Conservation (phyloP, 2,888 invertebrate genomes). For the Tenthredo mesomela region DNA sequence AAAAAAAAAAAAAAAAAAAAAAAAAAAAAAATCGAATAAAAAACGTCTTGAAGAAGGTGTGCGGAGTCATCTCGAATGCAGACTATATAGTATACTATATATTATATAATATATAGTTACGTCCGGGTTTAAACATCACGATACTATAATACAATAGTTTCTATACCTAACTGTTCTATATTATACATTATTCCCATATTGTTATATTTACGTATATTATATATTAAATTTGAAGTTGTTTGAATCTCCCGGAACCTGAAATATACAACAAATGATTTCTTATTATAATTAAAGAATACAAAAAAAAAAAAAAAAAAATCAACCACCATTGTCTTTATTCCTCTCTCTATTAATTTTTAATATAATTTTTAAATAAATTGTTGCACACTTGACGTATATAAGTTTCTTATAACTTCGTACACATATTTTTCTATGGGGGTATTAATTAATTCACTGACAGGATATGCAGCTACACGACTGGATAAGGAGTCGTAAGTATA, state of each 20-base stretch:
- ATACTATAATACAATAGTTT: not conserved
- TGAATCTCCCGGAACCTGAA: conserved; percentile 61
- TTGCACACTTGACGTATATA: too few species aligned
- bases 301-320: not conserved
- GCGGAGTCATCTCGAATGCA: too few species aligned
- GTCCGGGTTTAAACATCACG: not conserved
- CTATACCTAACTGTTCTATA: not conserved
- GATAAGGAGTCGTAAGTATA: too few species aligned
- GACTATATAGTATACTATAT: too few species aligned
- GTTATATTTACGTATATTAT: conserved; percentile 3
- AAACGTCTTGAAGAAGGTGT: too few species aligned
- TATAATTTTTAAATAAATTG: not conserved
- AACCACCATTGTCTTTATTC: not conserved
- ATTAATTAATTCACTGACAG: too few species aligned
- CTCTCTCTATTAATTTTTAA: not conserved
- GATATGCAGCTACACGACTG: too few species aligned
- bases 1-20: not conserved
- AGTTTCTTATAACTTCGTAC: not conserved
- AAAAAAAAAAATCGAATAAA: not conserved
- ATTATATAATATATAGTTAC: not conserved
- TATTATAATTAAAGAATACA: conserved; percentile 51
- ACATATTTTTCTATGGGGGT: not conserved
- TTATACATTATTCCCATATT: not conserved
- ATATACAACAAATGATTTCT: conserved; percentile 67
- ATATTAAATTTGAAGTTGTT: conserved; percentile 52